Base-by-base conservation (phyloP, 2,888 invertebrate genomes). In the Aplocera efformata region DNA sequence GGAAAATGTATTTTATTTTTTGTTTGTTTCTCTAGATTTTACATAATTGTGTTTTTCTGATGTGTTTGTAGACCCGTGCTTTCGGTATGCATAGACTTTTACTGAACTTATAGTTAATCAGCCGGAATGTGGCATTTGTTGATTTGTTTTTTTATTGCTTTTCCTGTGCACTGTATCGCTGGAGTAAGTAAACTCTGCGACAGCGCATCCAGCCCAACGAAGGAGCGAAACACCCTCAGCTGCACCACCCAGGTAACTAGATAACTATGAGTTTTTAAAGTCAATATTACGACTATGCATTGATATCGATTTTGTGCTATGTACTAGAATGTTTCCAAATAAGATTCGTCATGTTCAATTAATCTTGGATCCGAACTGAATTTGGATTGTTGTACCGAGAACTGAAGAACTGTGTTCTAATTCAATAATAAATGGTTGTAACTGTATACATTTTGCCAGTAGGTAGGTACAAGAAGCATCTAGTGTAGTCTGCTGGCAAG, bases 221-320 rank as follows among this genome's bases (percentile, higher is more conserved):
- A 69, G 43, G 32, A 35, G 6, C 27, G 22, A 9, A 60, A 63
- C 47, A 61, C 66, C 9, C 66, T 77, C 9, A 82, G 78, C 58
- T 86, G 86, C 54, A 73, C 75, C 32, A 79, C 73, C 9, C 79
- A 83, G 79, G 86, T 85, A 67, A 31, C 26, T 37, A 11, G 13
- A 17, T 5, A 0, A 9, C 20, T 10, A 21, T n/a, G 6, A 35
- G 7, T 7, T n/a, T 10, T 7, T 24, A 11, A 7, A 6, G 3
- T 10, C 5, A 17, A 8, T n/a, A 1, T 30, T 6, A 1, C 1
- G n/a, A n/a, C 1, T 8, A 8, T 5, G 42, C 28, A 36, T 32
- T 20, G 20, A 9, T 43, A 44, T 44, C 35, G 43, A 44, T 44
- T 39, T 42, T 10, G 17, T 7, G 7, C n/a, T n/a, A n/a, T n/a